Evolutionary conservation across 2,888 invertebrate genomes (phyloP), one percentile per base, ranked within the genome.

Genomic region (Aporophyla lueneburgensis): DNA sequence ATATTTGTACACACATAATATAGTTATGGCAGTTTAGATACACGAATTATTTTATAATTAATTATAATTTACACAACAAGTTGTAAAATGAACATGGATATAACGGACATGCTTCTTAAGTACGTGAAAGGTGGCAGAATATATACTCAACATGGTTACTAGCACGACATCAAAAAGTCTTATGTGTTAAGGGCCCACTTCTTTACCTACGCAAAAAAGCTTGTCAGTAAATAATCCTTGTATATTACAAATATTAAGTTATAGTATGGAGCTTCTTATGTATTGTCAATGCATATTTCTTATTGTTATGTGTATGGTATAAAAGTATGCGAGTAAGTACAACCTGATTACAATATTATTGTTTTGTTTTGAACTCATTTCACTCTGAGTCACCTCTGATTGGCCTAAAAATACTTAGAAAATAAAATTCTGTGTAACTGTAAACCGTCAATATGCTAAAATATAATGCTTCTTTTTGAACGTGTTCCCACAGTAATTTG

Each of bases 21-120:
- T 5, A 66, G 9, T 63, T 71, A 86, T 80, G 85, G 87, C 87
- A 85, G 78, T 78, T 76, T 66, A 65, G 49, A 66, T 67, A 76
- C 24, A 68, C 71, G 72, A 74, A 59, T 67, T 68, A 76, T 68
- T 76, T 27, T 71, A 61, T 61, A 40, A 53, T 63, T 56, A 33
- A 33, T 62, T 76, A 24, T 46, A 66, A 71, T 68, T 71, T 80
- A 51, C 43, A 65, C 54, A 77, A 69, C 59, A 65, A 40, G 24
- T 56, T 80, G 59, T 61, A 71, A 51, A 56, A 72, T 40, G 46
- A 66, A 63, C 27, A 58, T 63, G 54, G 21, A 59, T 74, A 43
- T 62, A 71, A 56, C 56, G 51, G 54, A 59, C 33, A n/a, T 74
- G 5, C 62, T 51, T 21, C 33, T 43, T 72, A 75, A 73, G 71